Evolutionary conservation across 2,113 vertebrate genomes (phyloP).

Genomic region (Micronycteris hirsuta): DNA sequence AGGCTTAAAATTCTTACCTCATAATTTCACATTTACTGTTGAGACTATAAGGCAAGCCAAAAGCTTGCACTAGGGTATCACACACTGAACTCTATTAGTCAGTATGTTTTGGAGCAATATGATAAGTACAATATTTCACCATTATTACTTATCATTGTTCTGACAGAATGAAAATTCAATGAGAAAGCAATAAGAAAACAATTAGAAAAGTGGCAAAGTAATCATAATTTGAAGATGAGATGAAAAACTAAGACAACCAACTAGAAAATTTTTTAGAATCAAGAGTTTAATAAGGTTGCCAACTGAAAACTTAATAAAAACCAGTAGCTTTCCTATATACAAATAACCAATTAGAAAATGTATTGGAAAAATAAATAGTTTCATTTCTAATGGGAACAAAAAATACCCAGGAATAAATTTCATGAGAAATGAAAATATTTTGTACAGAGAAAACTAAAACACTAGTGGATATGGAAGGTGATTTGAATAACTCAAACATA

Average conservation of each 20-base stretch:
- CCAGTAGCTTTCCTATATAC: background rate
- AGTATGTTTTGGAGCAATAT: background rate
- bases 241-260: background rate
- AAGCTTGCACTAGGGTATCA: background rate
- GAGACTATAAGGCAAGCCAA: background rate
- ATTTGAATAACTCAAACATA: background rate
- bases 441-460: background rate
- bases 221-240: background rate
- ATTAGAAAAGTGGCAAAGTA: background rate
- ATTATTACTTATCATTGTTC: background rate
- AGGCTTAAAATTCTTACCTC: constrained; percentile 32
- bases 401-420: background rate
- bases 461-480: background rate
- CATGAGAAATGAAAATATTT: background rate
- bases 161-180: background rate
- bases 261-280: background rate
- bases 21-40: background rate
- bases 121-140: background rate
- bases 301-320: background rate
- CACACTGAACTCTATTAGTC: background rate
- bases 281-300: background rate
- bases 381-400: background rate
- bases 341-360: background rate
- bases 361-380: background rate
- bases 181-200: background rate